These are phyloP conservation scores for Haliclona indistincta DNA, from an alignment of 37 sponge, comb jelly and placozoan species.

Conservation along the genomic window DNA sequence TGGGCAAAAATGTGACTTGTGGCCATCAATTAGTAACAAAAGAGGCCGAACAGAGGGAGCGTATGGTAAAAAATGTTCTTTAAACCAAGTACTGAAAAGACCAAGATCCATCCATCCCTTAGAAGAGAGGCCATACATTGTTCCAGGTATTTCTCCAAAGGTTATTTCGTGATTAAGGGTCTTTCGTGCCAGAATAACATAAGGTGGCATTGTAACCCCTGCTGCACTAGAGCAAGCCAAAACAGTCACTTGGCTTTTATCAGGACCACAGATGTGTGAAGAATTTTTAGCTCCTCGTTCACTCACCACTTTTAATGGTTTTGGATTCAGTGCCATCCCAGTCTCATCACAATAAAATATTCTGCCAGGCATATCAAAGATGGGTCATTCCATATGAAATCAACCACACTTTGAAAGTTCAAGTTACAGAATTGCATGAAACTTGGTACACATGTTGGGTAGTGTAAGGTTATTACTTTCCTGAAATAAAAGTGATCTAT, in stretches of 20 bases:
- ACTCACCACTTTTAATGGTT: constrained; percentile 12
- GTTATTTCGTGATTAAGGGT: constrained; percentile 4
- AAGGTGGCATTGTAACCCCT: constrained; percentile 1
- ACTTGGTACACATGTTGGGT: too few species aligned
- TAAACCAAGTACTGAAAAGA: constrained; percentile 4
- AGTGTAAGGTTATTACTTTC: too few species aligned
- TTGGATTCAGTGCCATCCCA: constrained; percentile 7
- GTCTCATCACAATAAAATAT: constrained; percentile 20
- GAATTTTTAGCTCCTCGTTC: constrained; percentile 11
- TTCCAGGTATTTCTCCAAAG: constrained; percentile 9
- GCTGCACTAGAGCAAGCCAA: constrained; percentile 14
- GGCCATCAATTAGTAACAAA: constrained; percentile 49
- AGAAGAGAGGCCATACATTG: constrained; percentile 4
- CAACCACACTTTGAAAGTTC: too few species aligned
- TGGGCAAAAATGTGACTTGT: constrained; percentile 22
- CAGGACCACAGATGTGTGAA: background rate
- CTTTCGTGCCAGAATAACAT: constrained; percentile 5
- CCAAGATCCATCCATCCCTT: constrained; percentile 9
- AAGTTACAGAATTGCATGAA: too few species aligned
- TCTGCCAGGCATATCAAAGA: constrained; percentile 2
- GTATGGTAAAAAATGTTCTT: constrained; percentile 1
- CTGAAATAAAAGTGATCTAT: too few species aligned
- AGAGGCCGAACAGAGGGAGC: background rate
- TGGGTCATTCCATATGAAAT: too few species aligned
- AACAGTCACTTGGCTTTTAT: background rate